phyloP scores from a whole-genome alignment of 2,888 invertebrate species.

The Andrena marginata region DNA sequence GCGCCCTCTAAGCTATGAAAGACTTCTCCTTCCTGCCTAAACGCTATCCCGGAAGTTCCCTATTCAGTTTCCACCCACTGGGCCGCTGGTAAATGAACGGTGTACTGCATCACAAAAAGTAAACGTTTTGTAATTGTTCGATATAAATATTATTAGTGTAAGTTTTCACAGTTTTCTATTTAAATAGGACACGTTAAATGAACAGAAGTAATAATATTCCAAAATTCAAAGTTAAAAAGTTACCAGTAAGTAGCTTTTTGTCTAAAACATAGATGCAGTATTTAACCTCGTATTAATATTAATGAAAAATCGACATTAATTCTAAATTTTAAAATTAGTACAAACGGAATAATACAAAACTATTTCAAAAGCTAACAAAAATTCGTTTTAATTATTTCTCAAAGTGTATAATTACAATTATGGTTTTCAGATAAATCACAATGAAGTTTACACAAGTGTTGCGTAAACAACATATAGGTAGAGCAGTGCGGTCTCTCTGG shows the following conservation, averaged over 20 bases:
- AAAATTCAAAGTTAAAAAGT: background rate
- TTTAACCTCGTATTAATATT: background rate
- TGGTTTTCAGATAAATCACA: slow-evolving; percentile 64
- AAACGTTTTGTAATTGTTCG: no score
- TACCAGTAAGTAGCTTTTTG: background rate
- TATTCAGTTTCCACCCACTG: no score
- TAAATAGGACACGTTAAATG: background rate
- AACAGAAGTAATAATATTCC: background rate
- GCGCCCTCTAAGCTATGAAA: no score
- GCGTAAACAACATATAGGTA: slow-evolving; percentile 90
- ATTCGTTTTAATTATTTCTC: background rate
- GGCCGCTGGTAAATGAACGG: no score
- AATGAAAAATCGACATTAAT: background rate
- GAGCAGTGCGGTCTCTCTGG: slow-evolving; percentile 92
- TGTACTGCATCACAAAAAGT: no score
- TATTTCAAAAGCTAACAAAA: background rate
- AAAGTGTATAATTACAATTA: background rate
- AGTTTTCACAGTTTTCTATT: background rate
- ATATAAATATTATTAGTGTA: background rate
- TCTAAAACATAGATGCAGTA: background rate
- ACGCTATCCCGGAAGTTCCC: no score
- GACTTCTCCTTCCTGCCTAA: no score
- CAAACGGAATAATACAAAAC: no score
- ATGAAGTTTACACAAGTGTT: slow-evolving; percentile 90
- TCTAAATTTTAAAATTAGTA: background rate